phyloP scores from a whole-genome alignment of 2,797 vertebrate species.

The Cyprinella venusta region DNA sequence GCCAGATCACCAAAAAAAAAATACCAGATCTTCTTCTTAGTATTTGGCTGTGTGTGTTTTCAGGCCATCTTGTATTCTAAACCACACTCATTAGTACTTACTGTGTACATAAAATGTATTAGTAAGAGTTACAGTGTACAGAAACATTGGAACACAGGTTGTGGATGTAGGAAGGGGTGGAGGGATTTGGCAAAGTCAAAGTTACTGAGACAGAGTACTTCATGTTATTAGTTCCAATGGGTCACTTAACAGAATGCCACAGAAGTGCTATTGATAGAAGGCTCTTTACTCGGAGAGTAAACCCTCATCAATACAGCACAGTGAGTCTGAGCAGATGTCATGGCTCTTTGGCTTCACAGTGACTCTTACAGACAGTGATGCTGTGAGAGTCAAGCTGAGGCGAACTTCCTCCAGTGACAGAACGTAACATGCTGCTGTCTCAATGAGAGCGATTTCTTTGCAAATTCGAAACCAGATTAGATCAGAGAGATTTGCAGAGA shows the following conservation, averaged over 20 bases:
- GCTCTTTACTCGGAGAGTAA: conserved; percentile 55
- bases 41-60: conserved; percentile 16
- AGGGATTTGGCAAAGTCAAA: conserved; percentile 71
- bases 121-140: conserved; percentile 62
- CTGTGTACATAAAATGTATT: conserved; percentile 58
- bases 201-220: conserved; percentile 66
- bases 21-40: conserved; percentile 4
- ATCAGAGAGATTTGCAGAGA: conserved; percentile 1
- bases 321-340: conserved; percentile 62
- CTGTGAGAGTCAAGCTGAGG: conserved; percentile 39
- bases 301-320: conserved; percentile 63
- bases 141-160: conserved; percentile 68
- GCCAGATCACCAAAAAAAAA: too few relatives aligned
- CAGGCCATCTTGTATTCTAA: conserved; percentile 35
- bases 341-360: conserved; percentile 50
- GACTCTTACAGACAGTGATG: conserved; percentile 54
- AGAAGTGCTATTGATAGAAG: conserved; percentile 65
- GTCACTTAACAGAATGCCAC: conserved; percentile 64
- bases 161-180: conserved; percentile 63
- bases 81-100: conserved; percentile 48
- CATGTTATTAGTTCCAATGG: conserved; percentile 71
- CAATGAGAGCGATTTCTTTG: conserved; percentile 12
- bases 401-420: conserved; percentile 29
- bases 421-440: conserved; percentile 38
- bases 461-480: conserved; percentile 44